Conservation (phyloP, 2,113 vertebrate species). For the Grantiella picta region DNA sequence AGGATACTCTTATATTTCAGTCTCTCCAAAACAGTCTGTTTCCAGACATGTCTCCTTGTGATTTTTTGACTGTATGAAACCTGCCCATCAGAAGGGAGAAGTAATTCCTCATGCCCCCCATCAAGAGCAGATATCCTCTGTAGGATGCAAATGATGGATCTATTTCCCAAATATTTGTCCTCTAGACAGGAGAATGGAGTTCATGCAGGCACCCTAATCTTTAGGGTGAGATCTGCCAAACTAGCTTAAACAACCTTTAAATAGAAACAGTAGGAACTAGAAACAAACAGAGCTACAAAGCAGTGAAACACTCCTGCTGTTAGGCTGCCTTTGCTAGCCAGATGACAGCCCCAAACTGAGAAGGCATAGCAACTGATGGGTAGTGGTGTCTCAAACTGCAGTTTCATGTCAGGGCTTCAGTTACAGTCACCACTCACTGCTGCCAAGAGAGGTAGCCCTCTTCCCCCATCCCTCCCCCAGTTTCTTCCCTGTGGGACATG, state of each 20-base stretch:
- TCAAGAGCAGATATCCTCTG: not conserved
- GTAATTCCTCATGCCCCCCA: not conserved
- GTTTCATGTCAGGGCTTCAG: not conserved
- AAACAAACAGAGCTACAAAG: not conserved
- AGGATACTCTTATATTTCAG: not conserved
- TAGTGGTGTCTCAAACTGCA: not conserved
- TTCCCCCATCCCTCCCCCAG: not conserved
- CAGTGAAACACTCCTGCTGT: not conserved
- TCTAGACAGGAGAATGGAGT: not conserved
- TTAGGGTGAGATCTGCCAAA: not conserved
- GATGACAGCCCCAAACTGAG: not conserved
- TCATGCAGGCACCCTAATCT: not conserved
- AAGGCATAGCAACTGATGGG: accelerated
- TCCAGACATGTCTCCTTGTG: not conserved
- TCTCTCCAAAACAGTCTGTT: not conserved
- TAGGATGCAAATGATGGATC: not conserved
- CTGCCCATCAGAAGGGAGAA: not conserved
- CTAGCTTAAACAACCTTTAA: not conserved
- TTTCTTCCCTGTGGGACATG: not conserved
- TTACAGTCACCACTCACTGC: not conserved
- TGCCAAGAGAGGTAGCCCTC: conserved; percentile 35
- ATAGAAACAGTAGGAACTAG: not conserved
- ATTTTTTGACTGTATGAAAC: not conserved
- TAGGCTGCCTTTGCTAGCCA: not conserved
- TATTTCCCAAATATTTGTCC: not conserved